Conservation (phyloP, 2,113 vertebrate genomes). For the Heterotis niloticus region DNA sequence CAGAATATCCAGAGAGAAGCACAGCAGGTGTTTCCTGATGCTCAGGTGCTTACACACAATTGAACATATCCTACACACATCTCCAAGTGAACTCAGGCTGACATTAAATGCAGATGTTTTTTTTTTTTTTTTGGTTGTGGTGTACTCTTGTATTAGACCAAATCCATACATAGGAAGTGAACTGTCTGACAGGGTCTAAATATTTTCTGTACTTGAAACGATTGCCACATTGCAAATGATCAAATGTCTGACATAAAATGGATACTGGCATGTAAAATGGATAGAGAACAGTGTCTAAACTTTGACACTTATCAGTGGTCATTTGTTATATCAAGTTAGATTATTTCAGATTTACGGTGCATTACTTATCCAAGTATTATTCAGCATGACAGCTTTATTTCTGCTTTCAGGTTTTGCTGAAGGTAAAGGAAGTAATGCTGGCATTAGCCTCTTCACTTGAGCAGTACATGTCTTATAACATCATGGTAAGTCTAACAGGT, state of each 20-base stretch:
- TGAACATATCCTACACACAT: background rate
- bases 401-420: constrained; percentile 63
- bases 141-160: no score
- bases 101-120: no score
- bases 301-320: no score
- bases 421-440: constrained; percentile 61
- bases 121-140: no score
- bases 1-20: constrained; percentile 63
- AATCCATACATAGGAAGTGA: no score
- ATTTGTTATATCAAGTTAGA: background rate
- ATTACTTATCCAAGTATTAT: background rate
- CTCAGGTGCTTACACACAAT: constrained; percentile 59
- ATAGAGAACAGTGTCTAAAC: no score
- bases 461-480: constrained; percentile 60
- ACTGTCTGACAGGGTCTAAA: no score
- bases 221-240: no score
- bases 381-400: background rate
- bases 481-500: constrained; percentile 63
- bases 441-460: constrained; percentile 66
- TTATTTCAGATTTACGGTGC: background rate
- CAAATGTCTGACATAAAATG: no score
- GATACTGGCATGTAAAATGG: no score
- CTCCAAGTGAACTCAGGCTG: background rate
- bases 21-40: constrained; percentile 52
- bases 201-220: no score